Percentiles rank a stretch among this genome's conserved stretches.
phyloP scores from a whole-genome alignment of 2,888 invertebrate species.

The Drosophila percnosoma region DNA sequence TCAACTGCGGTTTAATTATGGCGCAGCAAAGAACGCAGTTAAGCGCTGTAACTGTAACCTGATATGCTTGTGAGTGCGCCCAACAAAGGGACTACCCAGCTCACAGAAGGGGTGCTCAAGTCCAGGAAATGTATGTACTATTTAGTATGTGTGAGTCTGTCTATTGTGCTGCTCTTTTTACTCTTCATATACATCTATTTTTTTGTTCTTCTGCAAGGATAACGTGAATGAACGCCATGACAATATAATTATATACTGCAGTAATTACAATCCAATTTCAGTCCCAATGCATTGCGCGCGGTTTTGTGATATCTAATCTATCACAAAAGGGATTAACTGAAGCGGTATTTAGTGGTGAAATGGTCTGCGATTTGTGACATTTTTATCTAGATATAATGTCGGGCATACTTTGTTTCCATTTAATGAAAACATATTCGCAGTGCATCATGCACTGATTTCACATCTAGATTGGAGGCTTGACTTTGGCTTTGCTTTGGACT shows the following conservation, averaged over 20 bases:
- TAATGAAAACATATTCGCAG: constrained; percentile 72
- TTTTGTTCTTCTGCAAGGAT: constrained; percentile 40
- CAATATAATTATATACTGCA: constrained; percentile 74
- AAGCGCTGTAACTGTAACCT: constrained; percentile 70
- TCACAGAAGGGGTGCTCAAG: constrained; percentile 65
- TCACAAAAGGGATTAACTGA: constrained; percentile 75
- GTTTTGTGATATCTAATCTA: constrained; percentile 64
- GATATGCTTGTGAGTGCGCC: constrained; percentile 76
- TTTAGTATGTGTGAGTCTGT: constrained; percentile 21
- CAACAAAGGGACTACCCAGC: constrained; percentile 48
- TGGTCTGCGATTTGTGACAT: constrained; percentile 56
- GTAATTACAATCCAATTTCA: constrained; percentile 82
- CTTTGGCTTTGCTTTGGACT: constrained; percentile 34
- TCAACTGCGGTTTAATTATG: constrained; percentile 74
- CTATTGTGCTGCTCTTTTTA: constrained; percentile 53
- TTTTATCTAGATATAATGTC: constrained; percentile 59
- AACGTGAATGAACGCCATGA: constrained; percentile 65
- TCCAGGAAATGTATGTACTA: constrained; percentile 46
- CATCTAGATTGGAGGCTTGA: constrained; percentile 65
- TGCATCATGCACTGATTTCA: constrained; percentile 41
- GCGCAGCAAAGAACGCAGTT: constrained; percentile 49
- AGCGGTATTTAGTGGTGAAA: constrained; percentile 70
- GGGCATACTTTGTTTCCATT: constrained; percentile 49
- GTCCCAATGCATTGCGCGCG: constrained; percentile 63
- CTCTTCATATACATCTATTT: constrained; percentile 3